Evolutionary conservation across 2,113 vertebrate species (phyloP).

Genomic region (Scatophagus argus): DNA sequence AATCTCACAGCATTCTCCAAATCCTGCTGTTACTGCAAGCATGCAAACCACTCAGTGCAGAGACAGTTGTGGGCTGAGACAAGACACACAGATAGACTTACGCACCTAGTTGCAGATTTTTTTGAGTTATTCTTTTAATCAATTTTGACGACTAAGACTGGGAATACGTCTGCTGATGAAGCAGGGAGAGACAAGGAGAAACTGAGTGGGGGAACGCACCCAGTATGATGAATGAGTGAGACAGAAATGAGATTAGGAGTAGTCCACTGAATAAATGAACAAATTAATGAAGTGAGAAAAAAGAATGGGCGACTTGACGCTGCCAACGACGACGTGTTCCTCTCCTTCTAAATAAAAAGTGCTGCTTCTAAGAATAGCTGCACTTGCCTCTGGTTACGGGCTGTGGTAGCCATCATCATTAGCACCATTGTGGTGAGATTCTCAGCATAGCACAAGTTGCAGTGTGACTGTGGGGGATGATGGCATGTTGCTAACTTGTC

Average conservation of each 20-base stretch:
- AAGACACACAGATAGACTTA: constrained; percentile 10
- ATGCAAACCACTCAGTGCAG: constrained; percentile 4
- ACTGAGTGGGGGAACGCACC: constrained; percentile 21
- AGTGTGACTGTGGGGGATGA: constrained; percentile 45
- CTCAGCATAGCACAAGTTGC: constrained; percentile 49
- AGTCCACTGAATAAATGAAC: constrained; percentile 70
- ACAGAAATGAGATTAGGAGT: constrained; percentile 67
- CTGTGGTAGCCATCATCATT: constrained; percentile 67
- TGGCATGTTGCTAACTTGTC: constrained; percentile 32
- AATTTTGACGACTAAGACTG: constrained; percentile 18
- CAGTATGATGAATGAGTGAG: constrained; percentile 72
- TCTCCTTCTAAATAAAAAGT: constrained; percentile 67
- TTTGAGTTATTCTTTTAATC: constrained; percentile 26
- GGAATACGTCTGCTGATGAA: constrained; percentile 23
- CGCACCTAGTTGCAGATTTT: neutral
- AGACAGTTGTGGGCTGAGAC: neutral
- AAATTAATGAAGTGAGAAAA: constrained; percentile 76
- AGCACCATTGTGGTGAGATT: constrained; percentile 62
- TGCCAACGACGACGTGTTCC: constrained; percentile 53
- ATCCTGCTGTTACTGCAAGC: constrained; percentile 13
- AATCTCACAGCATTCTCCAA: constrained; percentile 1
- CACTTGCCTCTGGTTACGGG: constrained; percentile 58
- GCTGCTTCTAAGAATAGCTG: constrained; percentile 69
- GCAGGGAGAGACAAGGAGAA: constrained; percentile 11
- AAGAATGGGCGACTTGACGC: constrained; percentile 43